Percentiles rank a stretch among this genome's conserved stretches.
These are phyloP conservation scores for Drosophila parabipectinata DNA, from an alignment of 1,140 invertebrate genomes.

Conservation along the genomic window DNA sequence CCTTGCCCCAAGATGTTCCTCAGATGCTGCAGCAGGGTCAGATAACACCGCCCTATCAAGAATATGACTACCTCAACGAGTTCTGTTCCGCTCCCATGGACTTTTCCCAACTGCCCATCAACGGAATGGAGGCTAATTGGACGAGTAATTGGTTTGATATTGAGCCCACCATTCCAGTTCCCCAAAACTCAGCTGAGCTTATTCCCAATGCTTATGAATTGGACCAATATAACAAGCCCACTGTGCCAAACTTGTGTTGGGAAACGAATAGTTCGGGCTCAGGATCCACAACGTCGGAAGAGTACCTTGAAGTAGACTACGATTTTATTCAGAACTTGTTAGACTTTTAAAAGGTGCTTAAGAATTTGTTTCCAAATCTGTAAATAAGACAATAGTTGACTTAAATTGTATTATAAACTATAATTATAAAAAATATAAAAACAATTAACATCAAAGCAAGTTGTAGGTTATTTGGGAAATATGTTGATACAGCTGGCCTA, in stretches of 20 bases:
- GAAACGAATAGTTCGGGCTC: conserved; percentile 32
- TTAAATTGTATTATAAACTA: not conserved
- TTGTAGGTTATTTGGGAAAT: too few species aligned
- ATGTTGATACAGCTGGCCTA: not conserved
- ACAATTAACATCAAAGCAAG: not conserved
- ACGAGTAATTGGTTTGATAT: conserved; percentile 3
- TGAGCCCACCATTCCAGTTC: not conserved
- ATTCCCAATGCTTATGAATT: not conserved
- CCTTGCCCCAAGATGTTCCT: not conserved
- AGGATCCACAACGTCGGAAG: conserved; percentile 28
- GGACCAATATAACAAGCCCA: not conserved
- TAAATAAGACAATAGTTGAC: not conserved
- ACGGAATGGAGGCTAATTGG: conserved; percentile 21
- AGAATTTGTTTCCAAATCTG: not conserved
- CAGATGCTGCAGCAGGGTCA: conserved; percentile 1
- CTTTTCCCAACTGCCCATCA: conserved; percentile 1
- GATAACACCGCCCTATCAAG: conserved; percentile 35
- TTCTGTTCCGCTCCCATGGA: conserved; percentile 12
- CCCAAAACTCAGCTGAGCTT: not conserved
- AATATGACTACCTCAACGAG: conserved; percentile 29
- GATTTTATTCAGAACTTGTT: conserved; percentile 67
- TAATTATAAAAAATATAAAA: not conserved
- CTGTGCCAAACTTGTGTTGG: conserved; percentile 36
- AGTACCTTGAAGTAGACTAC: conserved; percentile 47
- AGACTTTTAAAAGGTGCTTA: conserved; percentile 17